Base-by-base conservation (phyloP, 2,888 invertebrate genomes). In the Bibio marci region DNA sequence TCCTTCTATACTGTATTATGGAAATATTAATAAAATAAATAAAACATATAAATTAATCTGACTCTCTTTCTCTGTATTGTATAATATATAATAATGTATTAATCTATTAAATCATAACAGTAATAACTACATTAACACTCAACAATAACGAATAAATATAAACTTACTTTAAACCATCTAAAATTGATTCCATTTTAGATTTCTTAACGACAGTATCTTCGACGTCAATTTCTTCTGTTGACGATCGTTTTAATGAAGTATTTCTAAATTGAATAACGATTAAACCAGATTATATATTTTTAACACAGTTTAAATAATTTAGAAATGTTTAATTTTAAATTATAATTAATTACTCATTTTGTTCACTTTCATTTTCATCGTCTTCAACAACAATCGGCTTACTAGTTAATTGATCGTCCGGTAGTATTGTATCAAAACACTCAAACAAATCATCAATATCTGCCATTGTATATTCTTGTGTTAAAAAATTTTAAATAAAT, bases 1-100 rank as follows among this genome's bases (percentile, higher is more conserved):
- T 42, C 82, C 77, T 35, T 82, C 79, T 47, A 82, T 63, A 51
- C 82, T 85, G 52, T 51, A 66, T 52, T 36, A 15, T n/a, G n/a
- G n/a, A n/a, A n/a, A n/a, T n/a, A n/a, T 40, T 40, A 41, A 43
- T 36, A 30, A 18, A 36, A 34, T 22, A 11, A 25, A 25, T 35
- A 37, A 39, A 32, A n/a, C n/a, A n/a, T n/a, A n/a, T n/a, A n/a
- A n/a, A n/a, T n/a, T n/a, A n/a, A n/a, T n/a, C n/a, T n/a, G n/a
- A n/a, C n/a, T n/a, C n/a, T n/a, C n/a, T n/a, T n/a, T n/a, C n/a
- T n/a, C n/a, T n/a, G n/a, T n/a, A n/a, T n/a, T n/a, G n/a, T n/a
- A n/a, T n/a, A n/a, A n/a, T n/a, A n/a, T n/a, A n/a, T n/a, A n/a
- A n/a, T n/a, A n/a, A n/a, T n/a, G n/a, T n/a, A n/a, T n/a, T n/a